Conservation (phyloP, 1,140 invertebrate species). For the Dinoponera quadriceps region DNA sequence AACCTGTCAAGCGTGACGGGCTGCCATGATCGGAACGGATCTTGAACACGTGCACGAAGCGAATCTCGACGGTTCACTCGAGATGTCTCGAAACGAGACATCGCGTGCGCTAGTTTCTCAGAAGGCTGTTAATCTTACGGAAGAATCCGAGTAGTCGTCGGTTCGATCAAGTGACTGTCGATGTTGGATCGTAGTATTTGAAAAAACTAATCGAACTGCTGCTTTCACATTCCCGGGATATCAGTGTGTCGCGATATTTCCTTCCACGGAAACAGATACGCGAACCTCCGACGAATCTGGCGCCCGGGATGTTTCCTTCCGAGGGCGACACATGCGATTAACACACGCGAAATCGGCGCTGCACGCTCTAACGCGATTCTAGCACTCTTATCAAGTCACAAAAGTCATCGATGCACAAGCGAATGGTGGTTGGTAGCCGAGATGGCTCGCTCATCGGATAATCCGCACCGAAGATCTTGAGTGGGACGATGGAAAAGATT, state of each 20-base stretch:
- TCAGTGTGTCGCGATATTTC: background rate
- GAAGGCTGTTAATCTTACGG: background rate
- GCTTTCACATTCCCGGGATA: background rate
- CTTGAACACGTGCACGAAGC: background rate
- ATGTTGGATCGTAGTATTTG: background rate
- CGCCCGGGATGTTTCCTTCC: conserved; percentile 29
- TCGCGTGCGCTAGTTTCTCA: conserved; percentile 3
- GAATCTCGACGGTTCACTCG: conserved; percentile 6
- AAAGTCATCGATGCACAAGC: conserved; percentile 55
- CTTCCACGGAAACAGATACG: background rate
- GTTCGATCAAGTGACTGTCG: background rate
- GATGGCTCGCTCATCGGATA: conserved; percentile 1
- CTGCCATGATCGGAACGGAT: background rate
- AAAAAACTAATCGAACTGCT: background rate
- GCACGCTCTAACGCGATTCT: conserved; percentile 43
- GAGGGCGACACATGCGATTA: conserved; percentile 4
- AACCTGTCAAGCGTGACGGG: background rate
- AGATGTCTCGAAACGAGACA: background rate
- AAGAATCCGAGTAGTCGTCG: background rate
- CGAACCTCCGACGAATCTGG: background rate
- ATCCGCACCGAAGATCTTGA: conserved; percentile 58
- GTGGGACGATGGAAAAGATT: conserved; percentile 26
- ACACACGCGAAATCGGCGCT: conserved; percentile 34
- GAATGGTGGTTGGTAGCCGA: conserved; percentile 38
- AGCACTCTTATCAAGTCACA: conserved; percentile 49